Evolutionary conservation across 2,888 invertebrate species (phyloP).

Genomic region (Metellina segmentata): DNA sequence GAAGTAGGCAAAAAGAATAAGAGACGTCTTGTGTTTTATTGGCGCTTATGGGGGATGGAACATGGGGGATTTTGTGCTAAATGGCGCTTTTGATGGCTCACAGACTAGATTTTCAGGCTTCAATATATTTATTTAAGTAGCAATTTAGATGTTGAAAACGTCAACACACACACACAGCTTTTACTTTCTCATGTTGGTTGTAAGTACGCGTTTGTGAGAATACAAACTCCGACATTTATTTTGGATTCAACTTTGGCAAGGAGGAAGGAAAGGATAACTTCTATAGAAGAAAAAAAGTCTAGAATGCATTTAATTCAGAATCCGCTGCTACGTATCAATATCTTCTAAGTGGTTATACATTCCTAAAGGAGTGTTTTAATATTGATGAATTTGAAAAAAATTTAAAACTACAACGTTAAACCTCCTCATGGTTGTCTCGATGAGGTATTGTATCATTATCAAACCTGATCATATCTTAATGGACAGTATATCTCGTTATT

Average conservation of each 20-base stretch:
- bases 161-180: neutral
- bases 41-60: constrained; percentile 42
- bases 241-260: neutral
- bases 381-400: no score
- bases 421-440: no score
- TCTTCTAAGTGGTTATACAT: no score
- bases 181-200: neutral
- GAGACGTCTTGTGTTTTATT: constrained; percentile 56
- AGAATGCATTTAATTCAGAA: no score
- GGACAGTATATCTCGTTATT: no score
- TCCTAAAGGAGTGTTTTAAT: no score
- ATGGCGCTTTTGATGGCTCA: constrained; percentile 55
- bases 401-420: no score
- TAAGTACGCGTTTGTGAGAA: neutral
- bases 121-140: constrained; percentile 59
- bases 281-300: no score
- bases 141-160: constrained; percentile 36
- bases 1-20: neutral
- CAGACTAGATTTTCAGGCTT: constrained; percentile 38
- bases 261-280: no score
- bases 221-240: neutral
- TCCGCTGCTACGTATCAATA: no score
- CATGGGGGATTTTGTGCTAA: constrained; percentile 39
- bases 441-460: no score
- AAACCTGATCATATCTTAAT: no score